Conservation (phyloP, 2,113 vertebrate species). For the Dasyprocta punctata region DNA sequence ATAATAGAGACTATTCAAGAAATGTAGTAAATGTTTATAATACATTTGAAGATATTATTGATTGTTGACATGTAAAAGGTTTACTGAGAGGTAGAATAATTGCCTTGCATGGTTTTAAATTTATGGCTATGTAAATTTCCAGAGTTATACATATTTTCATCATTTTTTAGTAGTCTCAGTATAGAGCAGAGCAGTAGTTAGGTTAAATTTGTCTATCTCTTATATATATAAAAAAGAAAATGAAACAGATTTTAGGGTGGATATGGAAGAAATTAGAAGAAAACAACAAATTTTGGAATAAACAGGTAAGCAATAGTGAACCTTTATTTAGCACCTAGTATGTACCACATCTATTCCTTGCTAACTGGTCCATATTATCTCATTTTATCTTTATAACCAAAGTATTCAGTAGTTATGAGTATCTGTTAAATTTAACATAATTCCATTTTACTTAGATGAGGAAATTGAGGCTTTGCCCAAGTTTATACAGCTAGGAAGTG, state of each 20-base stretch:
- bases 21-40: neutral
- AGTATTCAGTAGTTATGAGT: neutral
- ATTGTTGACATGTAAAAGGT: neutral
- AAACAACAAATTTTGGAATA: neutral
- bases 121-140: neutral
- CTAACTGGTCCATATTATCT: neutral
- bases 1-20: neutral
- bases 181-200: neutral
- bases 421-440: slow-evolving; percentile 31
- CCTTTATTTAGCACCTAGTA: neutral
- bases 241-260: neutral
- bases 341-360: neutral
- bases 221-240: neutral
- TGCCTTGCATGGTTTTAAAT: neutral
- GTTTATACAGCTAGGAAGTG: slow-evolving; percentile 28
- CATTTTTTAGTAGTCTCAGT: neutral
- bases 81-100: neutral
- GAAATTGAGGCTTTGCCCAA: slow-evolving; percentile 36
- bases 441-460: slow-evolving; percentile 50
- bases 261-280: slow-evolving; percentile 8
- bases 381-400: neutral
- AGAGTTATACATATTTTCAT: neutral
- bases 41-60: neutral
- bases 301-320: neutral
- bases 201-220: neutral